Evolutionary conservation across 35 echinoderm and acorn worm genomes (phyloP), one percentile per base, ranked within the genome.

Genomic region (Eucidaris tribuloides): DNA sequence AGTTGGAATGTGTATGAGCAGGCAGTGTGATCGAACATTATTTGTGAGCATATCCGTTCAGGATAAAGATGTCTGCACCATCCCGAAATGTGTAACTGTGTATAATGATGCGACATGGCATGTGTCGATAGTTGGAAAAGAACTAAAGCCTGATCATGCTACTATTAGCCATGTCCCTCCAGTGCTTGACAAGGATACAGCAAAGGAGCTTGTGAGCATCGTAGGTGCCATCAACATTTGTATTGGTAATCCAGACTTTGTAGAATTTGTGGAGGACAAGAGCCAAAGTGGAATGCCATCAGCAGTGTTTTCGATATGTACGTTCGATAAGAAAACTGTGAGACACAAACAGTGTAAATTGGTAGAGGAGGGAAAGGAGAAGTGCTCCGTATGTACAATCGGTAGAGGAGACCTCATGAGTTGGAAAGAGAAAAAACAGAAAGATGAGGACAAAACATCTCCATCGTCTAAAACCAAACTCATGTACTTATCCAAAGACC

Each of bases 1-100:
- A 0, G 65, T 72, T 1, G 65, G 39, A 4, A 41, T 72, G 65
- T 11, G 9, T 42, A 72, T 42, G 31, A 7, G 0, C 31, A 72
- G 22, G 65, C 65, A 72, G 35, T 31, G 35, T 24, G 65, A 71
- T 42, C 34, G 65, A n/a, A 72, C 65, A 72, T 72, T 72, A n/a
- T 72, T 72, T 22, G 37, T 72, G 34, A 42, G 7, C 6, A 72
- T 72, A 2, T 11, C 34, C 22, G 22, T 4, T 7, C 9, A 0
- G 36, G 7, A 36, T 42, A 19, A 72, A n/a, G 22, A 42, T 19
- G 1, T 39, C 7, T 41, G 7, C 39, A 72, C 65, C 1, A n/a
- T 72, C n/a, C 65, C 33, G 7, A 72, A 72, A 72, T 72, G 65
- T 42, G 31, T 72, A 1, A 72, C 65, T n/a, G 13, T 72, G 5